These are phyloP conservation scores for Stenopsyche tienmushanensis DNA, from an alignment of 1,140 invertebrate genomes.

Conservation along the genomic window DNA sequence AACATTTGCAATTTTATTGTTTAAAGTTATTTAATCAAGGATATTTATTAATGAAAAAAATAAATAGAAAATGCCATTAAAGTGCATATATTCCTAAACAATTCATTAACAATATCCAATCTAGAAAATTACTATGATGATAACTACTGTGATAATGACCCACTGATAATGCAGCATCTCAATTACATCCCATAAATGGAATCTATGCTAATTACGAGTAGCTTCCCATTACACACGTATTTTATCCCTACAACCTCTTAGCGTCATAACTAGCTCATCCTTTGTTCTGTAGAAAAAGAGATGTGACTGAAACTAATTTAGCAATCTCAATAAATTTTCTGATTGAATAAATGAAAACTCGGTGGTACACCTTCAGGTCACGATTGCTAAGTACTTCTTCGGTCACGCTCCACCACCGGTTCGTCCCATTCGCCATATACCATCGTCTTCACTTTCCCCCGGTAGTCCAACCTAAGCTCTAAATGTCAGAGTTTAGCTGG, in stretches of 20 bases:
- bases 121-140: no score
- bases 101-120: no score
- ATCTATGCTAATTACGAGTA: background rate
- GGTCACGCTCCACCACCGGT: constrained; percentile 10
- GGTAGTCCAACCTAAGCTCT: background rate
- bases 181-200: background rate
- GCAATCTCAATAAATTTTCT: no score
- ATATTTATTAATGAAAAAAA: no score
- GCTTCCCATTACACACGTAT: background rate
- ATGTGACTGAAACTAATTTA: no score
- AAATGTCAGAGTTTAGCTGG: background rate
- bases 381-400: constrained; percentile 5
- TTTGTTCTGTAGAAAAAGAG: background rate
- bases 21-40: no score
- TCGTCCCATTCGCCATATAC: constrained; percentile 1
- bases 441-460: constrained; percentile 16
- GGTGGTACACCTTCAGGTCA: constrained; percentile 8
- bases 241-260: background rate
- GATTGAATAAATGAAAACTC: no score
- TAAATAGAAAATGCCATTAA: no score
- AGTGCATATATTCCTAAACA: no score
- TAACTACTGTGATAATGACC: no score
- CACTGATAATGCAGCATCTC: no score
- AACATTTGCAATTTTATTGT: no score
- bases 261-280: background rate